phyloP scores from a whole-genome alignment of 2,113 vertebrate species.

The Cephalophus harveyi region DNA sequence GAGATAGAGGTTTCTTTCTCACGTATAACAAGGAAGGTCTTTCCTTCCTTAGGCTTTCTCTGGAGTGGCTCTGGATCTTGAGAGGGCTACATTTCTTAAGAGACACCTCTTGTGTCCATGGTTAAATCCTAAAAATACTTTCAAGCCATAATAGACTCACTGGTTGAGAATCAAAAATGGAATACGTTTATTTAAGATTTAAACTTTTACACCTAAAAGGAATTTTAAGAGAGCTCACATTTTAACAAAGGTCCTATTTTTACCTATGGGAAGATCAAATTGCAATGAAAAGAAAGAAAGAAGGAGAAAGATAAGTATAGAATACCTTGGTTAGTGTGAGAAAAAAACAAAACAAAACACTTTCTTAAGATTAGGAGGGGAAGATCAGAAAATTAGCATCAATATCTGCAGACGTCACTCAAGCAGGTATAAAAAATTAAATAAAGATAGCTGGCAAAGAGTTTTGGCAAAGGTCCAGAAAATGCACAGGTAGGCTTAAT shows the following conservation, averaged over 20 bases:
- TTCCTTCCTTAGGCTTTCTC: neutral
- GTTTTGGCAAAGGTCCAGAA: too few species aligned
- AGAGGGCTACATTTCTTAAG: neutral
- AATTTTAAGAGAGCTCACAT: neutral
- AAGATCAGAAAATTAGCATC: too few species aligned
- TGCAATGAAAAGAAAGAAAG: neutral
- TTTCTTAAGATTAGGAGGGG: too few species aligned
- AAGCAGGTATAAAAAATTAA: too few species aligned
- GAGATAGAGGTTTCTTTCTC: neutral
- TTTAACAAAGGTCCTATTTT: neutral
- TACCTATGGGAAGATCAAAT: neutral
- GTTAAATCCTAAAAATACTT: neutral
- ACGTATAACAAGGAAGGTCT: neutral
- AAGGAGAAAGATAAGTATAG: too few species aligned
- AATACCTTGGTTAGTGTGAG: too few species aligned
- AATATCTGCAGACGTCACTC: too few species aligned
- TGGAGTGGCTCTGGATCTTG: neutral
- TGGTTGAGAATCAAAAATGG: neutral
- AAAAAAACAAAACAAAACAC: too few species aligned
- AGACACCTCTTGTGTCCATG: neutral
- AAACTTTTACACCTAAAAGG: neutral
- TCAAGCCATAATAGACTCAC: neutral
- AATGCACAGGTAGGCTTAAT: too few species aligned
- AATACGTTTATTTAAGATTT: neutral
- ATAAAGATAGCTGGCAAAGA: too few species aligned